phyloP scores from a whole-genome alignment of 2,797 vertebrate genomes.

The Sparidentex hasta region DNA sequence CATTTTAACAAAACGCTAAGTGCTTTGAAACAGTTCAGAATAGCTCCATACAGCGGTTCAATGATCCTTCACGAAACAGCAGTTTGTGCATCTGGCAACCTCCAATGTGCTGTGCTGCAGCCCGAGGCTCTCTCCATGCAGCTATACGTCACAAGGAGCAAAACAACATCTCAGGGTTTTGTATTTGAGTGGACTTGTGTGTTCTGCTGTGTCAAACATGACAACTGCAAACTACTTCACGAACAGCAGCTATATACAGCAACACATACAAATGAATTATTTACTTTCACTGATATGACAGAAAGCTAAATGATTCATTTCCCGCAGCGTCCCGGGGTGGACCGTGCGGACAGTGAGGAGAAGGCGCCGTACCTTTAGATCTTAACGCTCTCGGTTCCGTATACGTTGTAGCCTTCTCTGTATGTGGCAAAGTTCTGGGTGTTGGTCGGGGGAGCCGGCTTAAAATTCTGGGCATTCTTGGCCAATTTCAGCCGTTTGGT shows the following conservation, averaged over 20 bases:
- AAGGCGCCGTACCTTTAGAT: constrained; percentile 94
- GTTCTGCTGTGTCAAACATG: constrained; percentile 53
- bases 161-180: constrained; percentile 32
- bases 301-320: constrained; percentile 67
- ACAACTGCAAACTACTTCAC: constrained; percentile 59
- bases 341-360: constrained; percentile 45
- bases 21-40: background rate
- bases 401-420: constrained; percentile 99
- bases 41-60: background rate
- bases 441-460: constrained; percentile 96
- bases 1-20: background rate
- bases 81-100: background rate
- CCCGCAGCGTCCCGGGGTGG: background rate
- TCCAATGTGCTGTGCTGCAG: background rate
- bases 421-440: constrained; percentile 99
- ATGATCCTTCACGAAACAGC: background rate
- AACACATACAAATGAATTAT: constrained; percentile 62
- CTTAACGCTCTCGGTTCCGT: constrained; percentile 99
- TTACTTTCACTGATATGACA: constrained; percentile 37
- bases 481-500: constrained; percentile 99
- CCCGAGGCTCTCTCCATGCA: constrained; percentile 13
- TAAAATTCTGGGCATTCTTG: constrained; percentile 99
- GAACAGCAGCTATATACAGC: constrained; percentile 23
- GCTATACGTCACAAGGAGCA: constrained; percentile 10
- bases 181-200: constrained; percentile 32